A percentile compares a stretch with the other conserved stretches of the same genome.
These are phyloP conservation scores for Nycticryphes semicollaris DNA, from an alignment of 2,113 vertebrate genomes.

Conservation along the genomic window DNA sequence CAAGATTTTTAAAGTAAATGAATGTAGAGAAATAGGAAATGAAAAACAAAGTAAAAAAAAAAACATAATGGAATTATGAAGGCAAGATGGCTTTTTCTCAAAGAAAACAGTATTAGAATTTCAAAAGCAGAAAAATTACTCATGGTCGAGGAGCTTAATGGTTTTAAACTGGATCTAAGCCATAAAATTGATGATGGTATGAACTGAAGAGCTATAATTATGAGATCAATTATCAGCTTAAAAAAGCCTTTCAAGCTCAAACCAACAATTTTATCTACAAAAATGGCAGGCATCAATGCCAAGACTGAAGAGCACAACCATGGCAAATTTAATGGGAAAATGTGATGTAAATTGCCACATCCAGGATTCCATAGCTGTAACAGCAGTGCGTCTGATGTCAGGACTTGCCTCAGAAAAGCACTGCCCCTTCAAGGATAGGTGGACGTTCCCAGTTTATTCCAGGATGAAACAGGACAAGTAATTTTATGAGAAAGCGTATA, in stretches of 20 bases:
- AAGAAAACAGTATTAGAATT: background rate
- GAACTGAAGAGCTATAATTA: background rate
- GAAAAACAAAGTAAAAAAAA: background rate
- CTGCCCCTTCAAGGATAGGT: background rate
- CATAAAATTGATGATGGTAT: background rate
- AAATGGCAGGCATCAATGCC: background rate
- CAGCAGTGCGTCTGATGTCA: background rate
- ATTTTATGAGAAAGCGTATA: background rate
- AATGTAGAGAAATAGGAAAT: background rate
- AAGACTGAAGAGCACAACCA: background rate
- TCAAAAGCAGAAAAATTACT: background rate
- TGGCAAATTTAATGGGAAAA: background rate
- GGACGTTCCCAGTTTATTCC: background rate
- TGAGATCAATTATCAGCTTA: background rate
- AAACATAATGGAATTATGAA: background rate
- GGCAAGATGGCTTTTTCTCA: background rate
- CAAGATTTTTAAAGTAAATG: background rate
- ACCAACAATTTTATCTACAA: background rate
- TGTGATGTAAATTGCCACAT: background rate
- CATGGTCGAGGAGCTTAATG: background rate
- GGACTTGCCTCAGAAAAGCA: background rate
- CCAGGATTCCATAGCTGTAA: background rate
- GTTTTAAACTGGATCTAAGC: background rate
- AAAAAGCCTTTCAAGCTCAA: background rate
- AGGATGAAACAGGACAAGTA: background rate